phyloP scores from a whole-genome alignment of 2,888 invertebrate genomes.

The Thalpophila matura region DNA sequence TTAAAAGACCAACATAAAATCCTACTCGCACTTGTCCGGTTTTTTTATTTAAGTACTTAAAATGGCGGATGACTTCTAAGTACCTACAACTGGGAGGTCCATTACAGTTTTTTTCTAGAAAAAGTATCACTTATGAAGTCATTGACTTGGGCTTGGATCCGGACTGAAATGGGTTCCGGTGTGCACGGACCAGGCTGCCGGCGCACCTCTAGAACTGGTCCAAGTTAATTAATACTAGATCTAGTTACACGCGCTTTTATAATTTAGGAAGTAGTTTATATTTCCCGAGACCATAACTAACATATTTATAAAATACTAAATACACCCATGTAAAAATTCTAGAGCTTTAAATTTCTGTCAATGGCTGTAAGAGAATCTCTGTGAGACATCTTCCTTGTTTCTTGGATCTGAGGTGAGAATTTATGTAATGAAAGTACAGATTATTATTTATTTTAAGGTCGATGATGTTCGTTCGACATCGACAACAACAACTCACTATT shows the following conservation, averaged over 20 bases:
- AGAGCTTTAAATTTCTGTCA: too few relatives aligned
- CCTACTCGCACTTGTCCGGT: too few relatives aligned
- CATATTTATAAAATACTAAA: too few relatives aligned
- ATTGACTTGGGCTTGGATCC: conserved; percentile 35
- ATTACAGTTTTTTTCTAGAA: background rate
- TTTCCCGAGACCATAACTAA: conserved; percentile 9
- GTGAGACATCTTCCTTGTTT: too few relatives aligned
- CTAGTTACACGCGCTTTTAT: conserved; percentile 8
- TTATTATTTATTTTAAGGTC: too few relatives aligned
- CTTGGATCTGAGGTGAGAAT: too few relatives aligned
- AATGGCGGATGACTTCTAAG: background rate
- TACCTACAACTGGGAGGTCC: background rate
- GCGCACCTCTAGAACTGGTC: conserved; percentile 46
- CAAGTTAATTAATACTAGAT: conserved; percentile 27
- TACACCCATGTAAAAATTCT: too few relatives aligned
- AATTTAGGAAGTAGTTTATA: conserved; percentile 10
- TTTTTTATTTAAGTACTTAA: background rate
- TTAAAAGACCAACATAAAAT: too few relatives aligned
- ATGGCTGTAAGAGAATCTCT: too few relatives aligned
- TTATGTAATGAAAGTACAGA: too few relatives aligned
- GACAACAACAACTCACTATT: too few relatives aligned
- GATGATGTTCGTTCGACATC: too few relatives aligned
- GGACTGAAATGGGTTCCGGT: conserved; percentile 37
- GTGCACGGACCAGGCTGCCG: conserved; percentile 19
- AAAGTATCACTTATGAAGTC: conserved; percentile 14